Base-by-base conservation (phyloP, 2,888 invertebrate species). In the Escarpia spicata region DNA sequence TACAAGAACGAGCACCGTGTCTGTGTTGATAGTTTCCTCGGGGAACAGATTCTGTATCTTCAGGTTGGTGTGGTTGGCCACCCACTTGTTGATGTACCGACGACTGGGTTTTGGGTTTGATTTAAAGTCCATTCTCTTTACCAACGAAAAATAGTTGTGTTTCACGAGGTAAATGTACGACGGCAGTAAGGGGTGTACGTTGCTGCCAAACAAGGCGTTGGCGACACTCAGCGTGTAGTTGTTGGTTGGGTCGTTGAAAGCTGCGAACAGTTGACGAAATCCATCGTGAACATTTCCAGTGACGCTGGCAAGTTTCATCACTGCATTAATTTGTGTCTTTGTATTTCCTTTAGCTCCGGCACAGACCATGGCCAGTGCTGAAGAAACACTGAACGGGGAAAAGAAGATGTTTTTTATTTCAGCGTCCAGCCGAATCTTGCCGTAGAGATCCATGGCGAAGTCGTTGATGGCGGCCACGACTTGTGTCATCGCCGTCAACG, bases 1-100 rank as follows among this genome's bases (percentile, higher is more conserved):
- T 52, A 97, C 95, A 12, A 97, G 94, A 31, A 97, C 95, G 93
- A 97, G 94, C 2, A 95, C 94, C 2, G 96, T 96, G 6, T 94
- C 45, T 3, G 94, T 43, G 92, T 94, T 95, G 26, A 97, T 94
- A 12, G 95, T 94, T 26, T 97, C 97, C 1, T 97, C 31, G 1
- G 97, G 96, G 92, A 99, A 96, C 2, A 99, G 97, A 95, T 98
- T 97, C 94, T 97, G 97, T 93, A 99, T 99, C 96, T 98, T 98
- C 12, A 98, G 96, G 92, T 98, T 97, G 0, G 99, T 99, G 95
- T 98, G 97, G 8, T 97, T 96, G 95, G 98, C 97, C 90, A 98
- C 98, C 98, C 98, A 99, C 75, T 96, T 95, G 95, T 99, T 99
- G 92, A 99, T 98, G 43, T 93, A 93, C n/a, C 52, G 3, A 91